Base-by-base conservation (phyloP, 2,113 vertebrate species). In the Cariama cristata region DNA sequence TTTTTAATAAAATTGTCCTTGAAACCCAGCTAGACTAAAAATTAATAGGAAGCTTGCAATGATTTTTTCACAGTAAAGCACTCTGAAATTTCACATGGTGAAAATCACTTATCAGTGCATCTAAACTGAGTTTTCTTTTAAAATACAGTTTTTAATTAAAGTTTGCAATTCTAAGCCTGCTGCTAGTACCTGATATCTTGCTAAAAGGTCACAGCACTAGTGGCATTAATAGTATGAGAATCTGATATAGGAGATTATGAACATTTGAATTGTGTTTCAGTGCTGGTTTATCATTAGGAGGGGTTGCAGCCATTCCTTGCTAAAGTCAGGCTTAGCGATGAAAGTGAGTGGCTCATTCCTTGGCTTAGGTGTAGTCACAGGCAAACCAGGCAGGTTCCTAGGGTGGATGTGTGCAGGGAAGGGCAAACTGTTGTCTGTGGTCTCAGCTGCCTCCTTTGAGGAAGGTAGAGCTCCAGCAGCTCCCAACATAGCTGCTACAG, bases 61-160 rank as follows among this genome's bases (percentile, higher is more conserved):
- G 63, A 96, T 79, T 79, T 90, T 96, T 94, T 13, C 72, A 85
- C 73, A 75, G 62, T 50, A 94, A 80, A 92, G 63, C n/a, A 27
- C 66, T 94, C 60, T 86, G 76, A 92, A 88, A 80, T 77, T 95
- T 96, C 79, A 93, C 44, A 62, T 40, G 52, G 93, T 14, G 68
- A 96, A 86, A 94, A 93, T 93, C 86, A 79, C 88, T 94, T 97
- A 94, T 95, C 89, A 33, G 42, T 38, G 67, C 45, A 91, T 95
- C 87, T 95, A 86, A 95, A 93, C 63, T 27, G n/a, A 94, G 62
- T 88, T 93, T 96, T 94, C 90, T 88, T 95, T 95, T 92, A 86
- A 97, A 96, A 97, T 96, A 96, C 52, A 59, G 66, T 84, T 96
- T 96, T 94, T 97, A 97, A 97, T 97, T 97, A 97, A 97, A 95